Evolutionary conservation across 2,888 invertebrate species (phyloP).

Genomic region (Pycnomerus fuliginosus): DNA sequence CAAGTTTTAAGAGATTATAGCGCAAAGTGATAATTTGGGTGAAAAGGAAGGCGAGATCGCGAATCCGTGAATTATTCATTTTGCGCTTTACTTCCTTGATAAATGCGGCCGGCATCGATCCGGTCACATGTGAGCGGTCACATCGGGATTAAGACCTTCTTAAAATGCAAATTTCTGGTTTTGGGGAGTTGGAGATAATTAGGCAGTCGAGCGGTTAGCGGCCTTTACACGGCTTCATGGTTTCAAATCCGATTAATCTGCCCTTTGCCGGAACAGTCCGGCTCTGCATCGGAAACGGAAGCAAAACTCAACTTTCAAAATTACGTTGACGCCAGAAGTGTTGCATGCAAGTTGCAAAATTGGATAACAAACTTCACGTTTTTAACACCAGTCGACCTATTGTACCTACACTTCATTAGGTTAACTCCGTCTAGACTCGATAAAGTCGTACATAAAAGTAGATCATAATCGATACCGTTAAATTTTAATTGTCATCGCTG

Average conservation of each 20-base stretch:
- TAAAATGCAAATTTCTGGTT: constrained; percentile 51
- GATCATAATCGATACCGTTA: constrained; percentile 6
- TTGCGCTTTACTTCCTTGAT: too few relatives aligned
- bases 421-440: constrained; percentile 6
- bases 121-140: constrained; percentile 39
- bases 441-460: neutral
- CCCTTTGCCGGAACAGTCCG: constrained; percentile 34
- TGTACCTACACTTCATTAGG: neutral
- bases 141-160: constrained; percentile 44
- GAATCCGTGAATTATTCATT: constrained; percentile 44
- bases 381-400: neutral
- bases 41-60: constrained; percentile 38
- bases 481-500: too few relatives aligned
- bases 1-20: constrained; percentile 46
- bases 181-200: constrained; percentile 45
- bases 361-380: constrained; percentile 18
- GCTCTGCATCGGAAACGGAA: constrained; percentile 12
- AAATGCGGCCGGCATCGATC: too few relatives aligned
- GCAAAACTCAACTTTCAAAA: constrained; percentile 17
- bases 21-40: constrained; percentile 48
- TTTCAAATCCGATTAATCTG: constrained; percentile 53
- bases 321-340: constrained; percentile 10
- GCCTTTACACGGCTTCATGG: constrained; percentile 52
- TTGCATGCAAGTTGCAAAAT: constrained; percentile 17
- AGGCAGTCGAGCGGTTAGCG: constrained; percentile 47